A percentile compares a stretch with the other conserved stretches of the same genome.
These are phyloP conservation scores for Cuculus canorus DNA, from an alignment of 2,797 vertebrate genomes.

Conservation along the genomic window DNA sequence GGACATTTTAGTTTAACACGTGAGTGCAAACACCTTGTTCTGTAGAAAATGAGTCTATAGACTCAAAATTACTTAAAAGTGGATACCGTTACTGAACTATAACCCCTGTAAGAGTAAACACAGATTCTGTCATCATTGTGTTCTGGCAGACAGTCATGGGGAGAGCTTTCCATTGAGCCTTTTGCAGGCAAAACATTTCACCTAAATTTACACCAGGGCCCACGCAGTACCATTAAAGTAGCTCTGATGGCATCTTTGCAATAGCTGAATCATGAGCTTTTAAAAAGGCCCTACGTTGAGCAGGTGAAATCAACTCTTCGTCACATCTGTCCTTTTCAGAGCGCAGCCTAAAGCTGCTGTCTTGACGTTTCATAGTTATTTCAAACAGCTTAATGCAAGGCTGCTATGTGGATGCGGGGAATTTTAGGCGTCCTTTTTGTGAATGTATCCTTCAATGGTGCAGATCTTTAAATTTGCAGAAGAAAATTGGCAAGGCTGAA, in stretches of 20 bases:
- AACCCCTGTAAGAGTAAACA: not conserved
- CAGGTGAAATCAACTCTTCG: not conserved
- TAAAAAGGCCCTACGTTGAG: not conserved
- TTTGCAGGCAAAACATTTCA: not conserved
- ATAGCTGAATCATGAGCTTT: not conserved
- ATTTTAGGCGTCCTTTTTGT: not conserved
- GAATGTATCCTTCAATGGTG: not conserved
- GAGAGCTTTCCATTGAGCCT: not conserved
- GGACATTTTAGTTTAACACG: not conserved
- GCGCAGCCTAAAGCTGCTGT: not conserved
- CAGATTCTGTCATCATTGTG: not conserved
- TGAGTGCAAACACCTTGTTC: not conserved
- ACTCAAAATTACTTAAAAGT: not conserved
- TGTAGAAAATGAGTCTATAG: not conserved
- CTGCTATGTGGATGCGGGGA: not conserved
- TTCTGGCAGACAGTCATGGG: not conserved
- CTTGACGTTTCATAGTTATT: not conserved
- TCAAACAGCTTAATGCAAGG: not conserved
- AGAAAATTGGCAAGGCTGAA: not conserved
- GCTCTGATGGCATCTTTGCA: not conserved
- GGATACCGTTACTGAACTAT: not conserved
- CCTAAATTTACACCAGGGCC: not conserved
- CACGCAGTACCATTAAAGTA: not conserved
- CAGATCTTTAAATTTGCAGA: not conserved
- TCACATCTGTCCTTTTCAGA: not conserved